phyloP scores from a whole-genome alignment of 2,113 vertebrate genomes.

The Plectropomus leopardus region DNA sequence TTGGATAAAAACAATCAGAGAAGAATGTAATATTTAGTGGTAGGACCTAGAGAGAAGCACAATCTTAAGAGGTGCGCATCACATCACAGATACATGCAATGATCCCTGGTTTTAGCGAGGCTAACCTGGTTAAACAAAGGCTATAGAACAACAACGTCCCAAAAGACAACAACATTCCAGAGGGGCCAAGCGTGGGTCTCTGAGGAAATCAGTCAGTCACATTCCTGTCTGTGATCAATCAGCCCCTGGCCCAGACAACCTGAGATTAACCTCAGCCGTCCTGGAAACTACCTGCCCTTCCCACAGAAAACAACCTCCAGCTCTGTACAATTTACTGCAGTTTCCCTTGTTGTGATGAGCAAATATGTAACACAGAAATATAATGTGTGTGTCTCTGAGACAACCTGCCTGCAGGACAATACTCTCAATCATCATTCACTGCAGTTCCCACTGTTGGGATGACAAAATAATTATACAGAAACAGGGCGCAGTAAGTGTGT shows the following conservation, averaged over 20 bases:
- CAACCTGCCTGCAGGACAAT: conserved; percentile 29
- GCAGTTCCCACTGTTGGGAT: conserved; percentile 48
- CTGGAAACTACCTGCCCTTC: conserved; percentile 70
- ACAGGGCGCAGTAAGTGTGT: background rate
- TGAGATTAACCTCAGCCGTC: conserved; percentile 67
- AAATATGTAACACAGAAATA: conserved; percentile 32
- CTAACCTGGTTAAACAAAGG: conserved; percentile 71
- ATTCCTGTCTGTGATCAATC: conserved; percentile 85
- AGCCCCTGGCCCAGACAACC: conserved; percentile 77
- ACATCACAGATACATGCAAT: background rate
- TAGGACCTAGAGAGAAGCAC: background rate
- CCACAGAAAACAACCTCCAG: conserved; percentile 47
- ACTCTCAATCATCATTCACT: background rate
- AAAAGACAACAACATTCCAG: conserved; percentile 80
- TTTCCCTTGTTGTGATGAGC: conserved; percentile 51
- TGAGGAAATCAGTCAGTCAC: conserved; percentile 77
- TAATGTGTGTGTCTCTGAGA: conserved; percentile 5
- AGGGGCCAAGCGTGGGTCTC: conserved; percentile 71
- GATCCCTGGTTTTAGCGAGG: conserved; percentile 14
- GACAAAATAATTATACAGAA: conserved; percentile 64
- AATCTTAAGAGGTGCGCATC: background rate
- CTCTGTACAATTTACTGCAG: conserved; percentile 14
- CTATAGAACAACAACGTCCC: conserved; percentile 65
- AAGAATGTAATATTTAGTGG: background rate
- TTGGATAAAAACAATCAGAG: background rate